Evolutionary conservation across 2,888 invertebrate genomes (phyloP), one percentile per base, ranked within the genome.

Genomic region (Thera britannica): DNA sequence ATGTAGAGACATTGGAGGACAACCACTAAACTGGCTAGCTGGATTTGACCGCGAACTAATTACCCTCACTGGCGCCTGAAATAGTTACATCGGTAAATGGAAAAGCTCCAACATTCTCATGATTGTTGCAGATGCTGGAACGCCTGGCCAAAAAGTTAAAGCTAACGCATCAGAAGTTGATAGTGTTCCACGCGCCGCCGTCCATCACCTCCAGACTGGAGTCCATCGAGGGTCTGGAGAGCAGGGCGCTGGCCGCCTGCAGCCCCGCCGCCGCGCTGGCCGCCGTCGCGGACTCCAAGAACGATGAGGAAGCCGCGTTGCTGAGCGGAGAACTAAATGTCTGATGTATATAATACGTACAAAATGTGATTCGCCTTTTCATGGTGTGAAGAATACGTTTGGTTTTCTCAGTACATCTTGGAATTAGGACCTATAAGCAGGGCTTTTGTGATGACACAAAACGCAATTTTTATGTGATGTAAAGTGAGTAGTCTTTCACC

Each of bases 91-190:
- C 9, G 9, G 41, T 4, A 41, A 3, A 41, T 41, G 5, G 5
- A 41, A 4, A 9, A 46, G 8, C 6, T 44, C 44, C 8, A 5
- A 44, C 44, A 12, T 7, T 6, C 38, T 6, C 2, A 34, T 58
- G 1, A 44, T 58, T 54, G 67, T 83, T 82, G 5, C 90, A 96
- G 95, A 94, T 95, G 60, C 85, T 97, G 2, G 94, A 94, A 70
- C 92, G 94, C 0, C 80, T 96, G 7, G 85, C 94, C 4, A 90
- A 92, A 70, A 95, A 95, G 65, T 93, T 96, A 70, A 88, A 94
- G 54, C 87, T 84, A 35, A 84, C 87, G n/a, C 83, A 86, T 3
- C 94, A 94, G 67, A 86, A 88, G 75, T 80, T 97, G 52, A 81
- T 95, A 54, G 83, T 96, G 38, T 90, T 84, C 84, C 85, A 87